phyloP scores from a whole-genome alignment of 35 echinoderm and acorn worm species.

The Heliocidaris tuberculata region DNA sequence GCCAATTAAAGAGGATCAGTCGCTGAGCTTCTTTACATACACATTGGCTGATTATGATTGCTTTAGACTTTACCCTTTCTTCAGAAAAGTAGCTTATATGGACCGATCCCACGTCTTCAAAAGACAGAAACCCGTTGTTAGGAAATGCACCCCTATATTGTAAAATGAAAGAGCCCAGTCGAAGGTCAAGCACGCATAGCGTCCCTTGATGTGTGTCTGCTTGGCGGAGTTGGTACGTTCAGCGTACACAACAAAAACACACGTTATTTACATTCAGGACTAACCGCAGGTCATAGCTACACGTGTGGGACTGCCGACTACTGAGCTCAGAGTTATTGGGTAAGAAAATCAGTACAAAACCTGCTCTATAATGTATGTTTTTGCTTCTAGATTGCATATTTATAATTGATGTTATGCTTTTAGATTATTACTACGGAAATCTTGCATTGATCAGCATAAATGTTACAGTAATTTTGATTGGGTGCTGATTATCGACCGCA shows the following conservation, averaged over 20 bases:
- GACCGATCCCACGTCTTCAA: not conserved
- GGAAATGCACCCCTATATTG: not conserved
- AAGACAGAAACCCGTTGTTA: not conserved
- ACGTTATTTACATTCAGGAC: constrained; percentile 40
- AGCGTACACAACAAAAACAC: constrained; percentile 23
- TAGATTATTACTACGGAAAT: not conserved
- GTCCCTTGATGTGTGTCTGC: not conserved
- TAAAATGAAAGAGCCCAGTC: constrained; percentile 15
- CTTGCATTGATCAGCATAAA: not conserved
- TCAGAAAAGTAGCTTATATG: not conserved
- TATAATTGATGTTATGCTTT: not conserved
- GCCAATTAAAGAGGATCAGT: constrained; percentile 5
- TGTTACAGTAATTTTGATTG: not conserved
- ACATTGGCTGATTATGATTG: not conserved
- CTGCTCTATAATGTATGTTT: not conserved
- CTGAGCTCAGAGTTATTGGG: not conserved
- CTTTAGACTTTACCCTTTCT: not conserved
- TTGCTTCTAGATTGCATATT: not conserved
- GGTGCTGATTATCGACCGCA: not conserved
- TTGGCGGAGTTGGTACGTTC: not conserved
- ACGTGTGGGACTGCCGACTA: not conserved
- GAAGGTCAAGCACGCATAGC: constrained; percentile 4
- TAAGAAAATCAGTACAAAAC: not conserved
- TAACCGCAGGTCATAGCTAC: not conserved
- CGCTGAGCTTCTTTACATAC: not conserved